Evolutionary conservation across 2,888 invertebrate species (phyloP).

Genomic region (Luperina testacea): DNA sequence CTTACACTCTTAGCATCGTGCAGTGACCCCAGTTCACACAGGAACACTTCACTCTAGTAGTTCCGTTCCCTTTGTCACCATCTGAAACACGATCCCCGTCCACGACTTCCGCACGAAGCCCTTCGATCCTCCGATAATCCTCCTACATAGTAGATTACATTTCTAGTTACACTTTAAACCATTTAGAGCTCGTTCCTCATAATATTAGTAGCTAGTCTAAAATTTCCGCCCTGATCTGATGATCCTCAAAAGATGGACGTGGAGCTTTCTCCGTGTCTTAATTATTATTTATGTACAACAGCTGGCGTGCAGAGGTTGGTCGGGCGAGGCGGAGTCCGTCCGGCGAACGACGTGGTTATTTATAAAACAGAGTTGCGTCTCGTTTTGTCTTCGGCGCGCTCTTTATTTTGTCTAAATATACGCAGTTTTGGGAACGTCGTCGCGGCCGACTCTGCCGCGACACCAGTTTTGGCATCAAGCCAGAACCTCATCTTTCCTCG

Average conservation of each 20-base stretch:
- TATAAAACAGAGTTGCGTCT: slow-evolving; percentile 90
- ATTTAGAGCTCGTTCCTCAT: slow-evolving; percentile 47
- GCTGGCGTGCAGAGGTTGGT: slow-evolving; percentile 88
- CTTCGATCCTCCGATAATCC: slow-evolving; percentile 82
- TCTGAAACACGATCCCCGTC: slow-evolving; percentile 84
- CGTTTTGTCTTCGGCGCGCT: slow-evolving; percentile 90
- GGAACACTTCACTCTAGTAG: slow-evolving; percentile 82
- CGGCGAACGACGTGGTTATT: slow-evolving; percentile 89
- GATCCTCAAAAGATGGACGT: slow-evolving; percentile 73
- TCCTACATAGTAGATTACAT: slow-evolving; percentile 73
- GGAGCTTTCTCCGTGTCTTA: slow-evolving; percentile 87
- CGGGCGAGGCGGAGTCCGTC: slow-evolving; percentile 85
- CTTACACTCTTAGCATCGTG: slow-evolving; percentile 67
- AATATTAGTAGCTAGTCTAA: slow-evolving; percentile 14
- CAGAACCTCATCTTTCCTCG: slow-evolving; percentile 84
- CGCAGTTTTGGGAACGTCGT: slow-evolving; percentile 90
- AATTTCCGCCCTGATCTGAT: slow-evolving; percentile 52
- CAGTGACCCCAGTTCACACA: slow-evolving; percentile 74
- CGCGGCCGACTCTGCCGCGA: slow-evolving; percentile 86
- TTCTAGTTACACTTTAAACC: slow-evolving; percentile 64
- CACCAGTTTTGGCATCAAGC: slow-evolving; percentile 84
- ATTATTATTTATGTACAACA: slow-evolving; percentile 90
- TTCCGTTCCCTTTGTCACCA: slow-evolving; percentile 84
- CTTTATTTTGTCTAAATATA: slow-evolving; percentile 91
- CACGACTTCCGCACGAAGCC: slow-evolving; percentile 89